Conservation (phyloP, 30 jellyfish, hydroid and myxozoan species). For the Mastigias papua region DNA sequence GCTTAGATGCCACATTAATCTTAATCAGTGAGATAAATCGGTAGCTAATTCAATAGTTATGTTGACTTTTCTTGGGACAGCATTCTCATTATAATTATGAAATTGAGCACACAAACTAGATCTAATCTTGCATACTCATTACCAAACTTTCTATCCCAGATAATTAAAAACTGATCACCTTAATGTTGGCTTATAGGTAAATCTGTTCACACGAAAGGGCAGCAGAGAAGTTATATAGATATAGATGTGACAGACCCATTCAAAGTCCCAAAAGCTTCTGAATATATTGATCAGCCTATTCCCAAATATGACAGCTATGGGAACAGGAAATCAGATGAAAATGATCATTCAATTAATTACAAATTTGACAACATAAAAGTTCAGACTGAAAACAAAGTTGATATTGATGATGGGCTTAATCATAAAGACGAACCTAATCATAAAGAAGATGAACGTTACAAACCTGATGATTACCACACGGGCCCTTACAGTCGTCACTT, state of each 20-base stretch:
- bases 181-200: slow-evolving; percentile 28
- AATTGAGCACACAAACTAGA: too few relatives aligned
- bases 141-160: too few relatives aligned
- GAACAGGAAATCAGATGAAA: slow-evolving; percentile 29
- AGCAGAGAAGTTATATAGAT: slow-evolving; percentile 92
- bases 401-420: slow-evolving; percentile 25
- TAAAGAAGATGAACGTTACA: slow-evolving; percentile 19
- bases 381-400: slow-evolving; percentile 44
- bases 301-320: slow-evolving; percentile 77
- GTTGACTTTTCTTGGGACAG: too few relatives aligned
- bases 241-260: slow-evolving; percentile 97
- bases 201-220: slow-evolving; percentile 43
- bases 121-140: too few relatives aligned
- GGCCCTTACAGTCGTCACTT: slow-evolving; percentile 3
- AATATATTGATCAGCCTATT: slow-evolving; percentile 88
- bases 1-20: too few relatives aligned
- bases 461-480: slow-evolving; percentile 4
- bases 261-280: slow-evolving; percentile 93
- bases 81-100: too few relatives aligned
- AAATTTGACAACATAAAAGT: slow-evolving; percentile 36
- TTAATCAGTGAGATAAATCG: too few relatives aligned
- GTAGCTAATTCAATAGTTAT: too few relatives aligned
- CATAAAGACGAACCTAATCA: slow-evolving; percentile 13
- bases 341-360: slow-evolving; percentile 35
- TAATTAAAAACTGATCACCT: too few relatives aligned